Percentiles rank a stretch among this genome's conserved stretches.
Evolutionary conservation across 2,113 vertebrate species (phyloP).

Genomic region (Paradoxurus hermaphroditus): DNA sequence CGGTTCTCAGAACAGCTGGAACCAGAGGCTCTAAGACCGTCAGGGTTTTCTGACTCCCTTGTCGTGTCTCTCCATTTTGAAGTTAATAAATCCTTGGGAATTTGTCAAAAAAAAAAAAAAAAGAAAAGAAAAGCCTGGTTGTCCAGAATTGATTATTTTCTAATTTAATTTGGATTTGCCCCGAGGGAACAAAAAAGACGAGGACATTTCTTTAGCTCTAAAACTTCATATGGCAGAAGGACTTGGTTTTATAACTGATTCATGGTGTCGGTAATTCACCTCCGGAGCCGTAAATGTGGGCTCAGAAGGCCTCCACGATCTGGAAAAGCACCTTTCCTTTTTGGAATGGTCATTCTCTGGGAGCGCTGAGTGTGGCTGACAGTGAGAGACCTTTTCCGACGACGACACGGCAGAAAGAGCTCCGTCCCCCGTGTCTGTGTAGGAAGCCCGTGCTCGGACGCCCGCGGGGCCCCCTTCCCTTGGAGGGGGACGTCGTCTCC

Average conservation of each 20-base stretch:
- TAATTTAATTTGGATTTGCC: background rate
- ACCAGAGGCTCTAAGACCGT: background rate
- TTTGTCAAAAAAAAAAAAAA: background rate
- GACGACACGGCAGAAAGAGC: background rate
- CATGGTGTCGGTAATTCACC: background rate
- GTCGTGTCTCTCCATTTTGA: background rate
- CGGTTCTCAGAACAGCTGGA: background rate
- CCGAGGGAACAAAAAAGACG: background rate
- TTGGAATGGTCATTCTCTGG: background rate
- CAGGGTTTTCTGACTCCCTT: background rate
- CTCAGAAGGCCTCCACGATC: background rate
- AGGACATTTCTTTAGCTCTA: background rate
- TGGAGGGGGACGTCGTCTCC: background rate
- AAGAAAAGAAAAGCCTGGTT: background rate
- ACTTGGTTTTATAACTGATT: background rate
- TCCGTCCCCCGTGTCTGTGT: background rate
- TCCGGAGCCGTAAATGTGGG: background rate
- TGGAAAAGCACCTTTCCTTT: background rate
- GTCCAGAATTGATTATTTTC: background rate
- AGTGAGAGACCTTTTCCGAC: background rate
- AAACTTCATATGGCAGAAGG: background rate
- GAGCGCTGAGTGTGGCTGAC: fast-evolving
- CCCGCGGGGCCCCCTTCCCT: background rate
- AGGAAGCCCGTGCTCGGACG: background rate
- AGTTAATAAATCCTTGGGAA: background rate